Evolutionary conservation across 2,113 vertebrate species (phyloP).

Genomic region (Psammodynastes pulverulentus): DNA sequence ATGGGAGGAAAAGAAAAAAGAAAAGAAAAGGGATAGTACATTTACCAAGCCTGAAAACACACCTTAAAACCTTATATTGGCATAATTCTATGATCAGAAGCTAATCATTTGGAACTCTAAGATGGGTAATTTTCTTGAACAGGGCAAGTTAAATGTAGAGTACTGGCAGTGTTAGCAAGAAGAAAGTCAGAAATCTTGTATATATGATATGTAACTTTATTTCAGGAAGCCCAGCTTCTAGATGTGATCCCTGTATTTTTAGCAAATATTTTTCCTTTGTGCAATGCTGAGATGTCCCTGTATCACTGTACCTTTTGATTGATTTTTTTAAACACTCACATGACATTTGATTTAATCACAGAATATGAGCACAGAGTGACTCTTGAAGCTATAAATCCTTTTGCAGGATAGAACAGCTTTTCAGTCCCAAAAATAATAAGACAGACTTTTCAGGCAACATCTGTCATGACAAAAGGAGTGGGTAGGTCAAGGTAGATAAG

Average conservation of each 20-base stretch:
- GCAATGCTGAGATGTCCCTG: constrained; percentile 48
- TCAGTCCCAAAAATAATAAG: not conserved
- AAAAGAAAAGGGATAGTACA: not conserved
- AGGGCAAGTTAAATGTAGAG: constrained; percentile 48
- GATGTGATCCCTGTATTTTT: constrained; percentile 51
- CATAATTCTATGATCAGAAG: not conserved
- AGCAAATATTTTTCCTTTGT: constrained; percentile 60
- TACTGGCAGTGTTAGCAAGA: constrained; percentile 42
- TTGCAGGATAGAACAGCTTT: rapidly evolving
- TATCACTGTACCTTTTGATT: constrained; percentile 47
- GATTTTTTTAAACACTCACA: constrained; percentile 47
- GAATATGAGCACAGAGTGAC: constrained; percentile 38
- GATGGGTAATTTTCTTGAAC: not conserved
- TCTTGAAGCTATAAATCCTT: constrained; percentile 28
- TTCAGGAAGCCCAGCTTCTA: constrained; percentile 56
- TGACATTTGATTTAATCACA: constrained; percentile 52
- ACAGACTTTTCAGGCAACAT: not conserved
- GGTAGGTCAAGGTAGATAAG: rapidly evolving
- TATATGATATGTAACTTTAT: constrained; percentile 53
- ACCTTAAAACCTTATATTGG: not conserved
- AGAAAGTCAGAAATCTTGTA: constrained; percentile 47
- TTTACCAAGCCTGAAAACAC: not conserved
- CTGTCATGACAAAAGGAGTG: not conserved
- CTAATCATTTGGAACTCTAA: not conserved
- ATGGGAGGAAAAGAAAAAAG: too few species aligned